phyloP scores from a whole-genome alignment of 1,140 invertebrate species.

The Drosophila orena region DNA sequence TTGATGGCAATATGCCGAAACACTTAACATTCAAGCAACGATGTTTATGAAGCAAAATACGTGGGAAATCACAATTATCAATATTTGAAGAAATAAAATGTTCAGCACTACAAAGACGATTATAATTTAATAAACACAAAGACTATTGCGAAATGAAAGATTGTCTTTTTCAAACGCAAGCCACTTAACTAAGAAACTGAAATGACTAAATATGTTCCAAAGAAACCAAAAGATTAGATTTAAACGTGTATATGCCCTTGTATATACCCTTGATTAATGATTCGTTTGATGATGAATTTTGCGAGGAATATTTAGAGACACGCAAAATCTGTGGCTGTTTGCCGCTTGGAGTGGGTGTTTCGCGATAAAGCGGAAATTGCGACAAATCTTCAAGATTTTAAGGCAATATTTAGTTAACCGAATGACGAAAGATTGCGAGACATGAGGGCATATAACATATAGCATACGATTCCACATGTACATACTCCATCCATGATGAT shows the following conservation, averaged over 20 bases:
- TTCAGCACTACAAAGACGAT: too few species aligned
- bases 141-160: background rate
- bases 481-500: constrained; percentile 14
- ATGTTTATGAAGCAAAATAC: constrained; percentile 1
- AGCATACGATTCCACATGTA: constrained; percentile 8
- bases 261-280: background rate
- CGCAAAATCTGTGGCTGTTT: background rate
- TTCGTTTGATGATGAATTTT: background rate
- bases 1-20: constrained; percentile 4
- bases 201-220: background rate
- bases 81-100: too few species aligned
- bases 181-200: background rate
- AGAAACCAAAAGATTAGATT: background rate
- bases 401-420: constrained; percentile 18
- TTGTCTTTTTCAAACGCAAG: background rate
- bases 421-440: constrained; percentile 16
- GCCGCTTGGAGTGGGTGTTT: constrained; percentile 11
- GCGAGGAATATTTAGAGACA: background rate
- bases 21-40: constrained; percentile 15
- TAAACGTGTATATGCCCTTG: background rate
- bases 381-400: constrained; percentile 16
- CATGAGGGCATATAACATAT: background rate
- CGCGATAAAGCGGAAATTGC: constrained; percentile 17
- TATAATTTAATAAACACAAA: background rate
- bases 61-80: background rate